Conservation (phyloP, 2,888 invertebrate genomes). For the Ochlodes sylvanus region DNA sequence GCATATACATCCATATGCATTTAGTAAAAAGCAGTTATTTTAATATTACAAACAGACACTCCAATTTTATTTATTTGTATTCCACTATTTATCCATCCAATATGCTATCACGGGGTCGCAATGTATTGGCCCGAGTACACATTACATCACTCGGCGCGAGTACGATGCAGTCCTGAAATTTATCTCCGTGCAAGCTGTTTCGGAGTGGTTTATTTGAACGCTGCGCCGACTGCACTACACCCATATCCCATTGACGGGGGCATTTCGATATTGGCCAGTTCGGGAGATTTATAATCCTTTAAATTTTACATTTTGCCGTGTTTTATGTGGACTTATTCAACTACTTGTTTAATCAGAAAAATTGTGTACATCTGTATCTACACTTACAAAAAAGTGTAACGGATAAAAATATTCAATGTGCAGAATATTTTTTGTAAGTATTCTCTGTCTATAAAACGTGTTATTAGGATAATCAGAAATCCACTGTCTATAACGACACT, state of each 20-base stretch:
- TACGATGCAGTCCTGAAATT: constrained; percentile 28
- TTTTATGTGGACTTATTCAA: neutral
- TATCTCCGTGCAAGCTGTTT: constrained; percentile 17
- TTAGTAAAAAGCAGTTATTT: too few species aligned
- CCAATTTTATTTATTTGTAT: too few species aligned
- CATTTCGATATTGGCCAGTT: constrained; percentile 16
- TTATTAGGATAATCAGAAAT: too few species aligned
- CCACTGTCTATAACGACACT: neutral
- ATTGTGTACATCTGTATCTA: too few species aligned
- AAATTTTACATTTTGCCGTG: neutral
- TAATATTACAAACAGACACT: too few species aligned
- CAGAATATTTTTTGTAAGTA: too few species aligned
- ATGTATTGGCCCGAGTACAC: constrained; percentile 43
- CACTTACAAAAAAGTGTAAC: too few species aligned
- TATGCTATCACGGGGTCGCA: constrained; percentile 32
- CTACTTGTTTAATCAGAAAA: neutral
- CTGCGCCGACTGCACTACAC: constrained; percentile 5
- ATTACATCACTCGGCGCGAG: constrained; percentile 43
- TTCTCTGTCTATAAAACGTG: too few species aligned
- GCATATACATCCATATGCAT: too few species aligned
- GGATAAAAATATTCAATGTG: too few species aligned
- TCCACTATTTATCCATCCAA: neutral
- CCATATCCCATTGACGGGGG: constrained; percentile 12
- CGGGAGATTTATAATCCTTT: constrained; percentile 4
- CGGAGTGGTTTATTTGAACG: constrained; percentile 23